Evolutionary conservation across 2,797 vertebrate species (phyloP).

Genomic region (Eutrigla gurnardus): DNA sequence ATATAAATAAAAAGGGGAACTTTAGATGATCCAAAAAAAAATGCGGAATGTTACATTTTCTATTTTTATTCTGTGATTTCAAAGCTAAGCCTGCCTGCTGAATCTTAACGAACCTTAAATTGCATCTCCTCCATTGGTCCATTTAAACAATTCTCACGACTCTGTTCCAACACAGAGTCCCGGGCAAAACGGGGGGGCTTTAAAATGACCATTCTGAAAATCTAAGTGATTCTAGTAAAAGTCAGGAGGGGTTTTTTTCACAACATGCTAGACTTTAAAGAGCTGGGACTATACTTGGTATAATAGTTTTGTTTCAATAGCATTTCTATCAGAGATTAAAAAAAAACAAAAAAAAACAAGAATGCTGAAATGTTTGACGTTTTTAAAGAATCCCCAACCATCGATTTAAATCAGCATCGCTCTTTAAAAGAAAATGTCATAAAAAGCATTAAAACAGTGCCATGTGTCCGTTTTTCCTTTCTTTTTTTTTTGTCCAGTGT

Average conservation of each 20-base stretch:
- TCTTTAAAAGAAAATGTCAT: too few relatives aligned
- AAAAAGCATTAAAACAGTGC: not conserved
- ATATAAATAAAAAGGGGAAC: not conserved
- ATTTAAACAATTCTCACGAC: not conserved
- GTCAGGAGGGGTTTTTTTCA: not conserved
- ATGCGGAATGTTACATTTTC: conserved; percentile 37
- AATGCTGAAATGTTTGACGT: not conserved
- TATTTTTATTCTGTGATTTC: conserved; percentile 2
- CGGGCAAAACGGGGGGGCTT: not conserved
- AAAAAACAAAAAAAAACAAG: not conserved
- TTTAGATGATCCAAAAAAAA: not conserved
- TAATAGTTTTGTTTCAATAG: not conserved
- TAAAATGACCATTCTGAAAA: conserved; percentile 3
- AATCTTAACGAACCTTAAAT: not conserved
- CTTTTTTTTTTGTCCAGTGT: not conserved
- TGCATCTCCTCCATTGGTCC: not conserved
- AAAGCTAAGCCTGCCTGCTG: not conserved
- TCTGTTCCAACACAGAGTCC: not conserved
- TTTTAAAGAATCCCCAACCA: not conserved
- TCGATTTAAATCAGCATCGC: not conserved
- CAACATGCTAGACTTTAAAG: not conserved
- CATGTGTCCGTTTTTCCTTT: not conserved
- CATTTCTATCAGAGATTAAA: not conserved
- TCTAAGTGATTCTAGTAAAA: not conserved
- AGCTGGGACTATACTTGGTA: not conserved